Evolutionary conservation across 2,888 invertebrate genomes (phyloP).

Genomic region (Tupiocoris notatus): DNA sequence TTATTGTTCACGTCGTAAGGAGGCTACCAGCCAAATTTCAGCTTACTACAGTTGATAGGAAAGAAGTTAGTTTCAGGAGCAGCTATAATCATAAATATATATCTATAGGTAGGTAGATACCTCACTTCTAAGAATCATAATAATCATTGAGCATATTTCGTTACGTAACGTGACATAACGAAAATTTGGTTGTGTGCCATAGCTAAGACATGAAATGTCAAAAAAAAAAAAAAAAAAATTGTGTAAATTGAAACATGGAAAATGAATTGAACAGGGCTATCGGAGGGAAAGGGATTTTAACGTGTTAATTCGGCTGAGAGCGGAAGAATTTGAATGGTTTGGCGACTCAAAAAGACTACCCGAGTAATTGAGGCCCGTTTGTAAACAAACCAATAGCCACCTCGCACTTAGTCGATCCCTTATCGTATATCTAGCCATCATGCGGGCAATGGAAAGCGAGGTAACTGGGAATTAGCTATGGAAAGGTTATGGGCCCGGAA

Average conservation of each 20-base stretch:
- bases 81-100: too few species aligned
- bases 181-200: too few species aligned
- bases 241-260: neutral
- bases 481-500: neutral
- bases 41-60: too few species aligned
- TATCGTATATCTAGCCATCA: neutral
- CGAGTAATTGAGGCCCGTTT: conserved; percentile 29
- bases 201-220: too few species aligned
- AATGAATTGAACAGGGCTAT: neutral
- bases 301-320: neutral
- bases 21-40: too few species aligned
- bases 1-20: too few species aligned
- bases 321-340: neutral
- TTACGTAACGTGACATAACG: too few species aligned
- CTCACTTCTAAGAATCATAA: too few species aligned
- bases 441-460: neutral
- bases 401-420: neutral
- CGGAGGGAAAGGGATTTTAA: neutral
- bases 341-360: conserved; percentile 18
- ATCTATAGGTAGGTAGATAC: too few species aligned
- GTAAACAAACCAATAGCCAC: conserved; percentile 35
- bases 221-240: too few species aligned
- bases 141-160: too few species aligned
- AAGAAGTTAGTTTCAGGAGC: too few species aligned
- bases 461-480: neutral